Percentiles rank a stretch among this genome's conserved stretches.
Evolutionary conservation across 2,113 vertebrate genomes (phyloP).

Genomic region (Mesembrinibis cayennensis): DNA sequence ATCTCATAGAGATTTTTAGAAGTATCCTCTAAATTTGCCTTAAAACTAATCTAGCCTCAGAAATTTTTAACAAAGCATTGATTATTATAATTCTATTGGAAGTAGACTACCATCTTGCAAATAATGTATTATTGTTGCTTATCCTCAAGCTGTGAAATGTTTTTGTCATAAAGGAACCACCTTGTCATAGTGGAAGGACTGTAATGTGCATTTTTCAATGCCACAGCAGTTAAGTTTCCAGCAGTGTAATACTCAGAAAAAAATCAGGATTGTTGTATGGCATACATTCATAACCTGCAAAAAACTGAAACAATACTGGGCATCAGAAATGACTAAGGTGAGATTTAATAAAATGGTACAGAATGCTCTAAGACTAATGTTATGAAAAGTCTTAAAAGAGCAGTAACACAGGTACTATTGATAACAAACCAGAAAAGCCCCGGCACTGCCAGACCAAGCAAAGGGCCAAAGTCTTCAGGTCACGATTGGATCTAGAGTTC

Average conservation of each 20-base stretch:
- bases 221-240: slow-evolving; percentile 76
- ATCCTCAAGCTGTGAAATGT: not conserved
- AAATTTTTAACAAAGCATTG: not conserved
- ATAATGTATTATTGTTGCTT: not conserved
- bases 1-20: not conserved
- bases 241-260: slow-evolving; percentile 88
- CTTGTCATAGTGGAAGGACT: not conserved
- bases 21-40: not conserved
- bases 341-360: not conserved
- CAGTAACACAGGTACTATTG: not conserved
- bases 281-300: slow-evolving; percentile 82
- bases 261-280: slow-evolving; percentile 88
- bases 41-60: not conserved
- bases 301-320: not conserved
- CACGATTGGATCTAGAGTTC: not conserved
- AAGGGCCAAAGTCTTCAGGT: not conserved
- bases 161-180: not conserved
- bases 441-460: not conserved
- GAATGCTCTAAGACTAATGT: not conserved
- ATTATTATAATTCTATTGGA: not conserved
- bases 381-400: not conserved
- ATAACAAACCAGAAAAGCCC: not conserved
- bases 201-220: not conserved
- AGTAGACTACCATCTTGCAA: not conserved
- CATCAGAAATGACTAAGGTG: not conserved